A percentile compares a stretch with the other conserved stretches of the same genome.
Evolutionary conservation across 2,113 vertebrate species (phyloP).

Genomic region (Elgaria multicarinata): DNA sequence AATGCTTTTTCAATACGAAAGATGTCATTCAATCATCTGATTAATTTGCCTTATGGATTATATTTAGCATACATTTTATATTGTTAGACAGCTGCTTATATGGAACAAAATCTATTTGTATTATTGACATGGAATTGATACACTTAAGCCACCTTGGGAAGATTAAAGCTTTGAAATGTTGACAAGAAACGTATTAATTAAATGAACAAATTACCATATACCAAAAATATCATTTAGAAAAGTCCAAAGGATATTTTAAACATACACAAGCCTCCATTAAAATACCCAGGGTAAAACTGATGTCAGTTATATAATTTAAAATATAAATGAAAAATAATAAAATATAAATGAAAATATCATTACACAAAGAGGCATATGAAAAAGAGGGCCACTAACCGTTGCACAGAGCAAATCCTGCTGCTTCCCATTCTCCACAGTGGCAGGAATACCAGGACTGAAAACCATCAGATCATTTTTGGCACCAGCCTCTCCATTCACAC

Average conservation of each 20-base stretch:
- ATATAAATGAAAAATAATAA: background rate
- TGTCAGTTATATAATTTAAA: background rate
- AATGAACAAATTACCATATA: background rate
- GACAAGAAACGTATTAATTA: background rate
- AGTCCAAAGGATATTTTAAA: background rate
- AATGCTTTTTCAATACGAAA: background rate
- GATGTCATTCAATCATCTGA: background rate
- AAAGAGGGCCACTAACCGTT: background rate
- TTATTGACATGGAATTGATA: no score
- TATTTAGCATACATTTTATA: background rate
- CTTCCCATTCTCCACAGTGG: slow-evolving; percentile 3
- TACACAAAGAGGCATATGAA: background rate
- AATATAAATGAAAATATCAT: background rate
- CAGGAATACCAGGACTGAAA: slow-evolving; percentile 10
- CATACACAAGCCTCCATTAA: background rate
- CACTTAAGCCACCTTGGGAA: no score
- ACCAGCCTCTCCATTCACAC: background rate
- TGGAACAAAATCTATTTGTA: background rate
- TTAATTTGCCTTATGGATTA: no score
- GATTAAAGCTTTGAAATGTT: no score
- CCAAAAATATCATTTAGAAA: background rate
- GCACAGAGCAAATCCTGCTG: slow-evolving; percentile 12
- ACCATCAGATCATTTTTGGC: slow-evolving; percentile 19
- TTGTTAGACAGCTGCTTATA: background rate
- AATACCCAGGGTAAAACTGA: background rate